Evolutionary conservation across 2,888 invertebrate species (phyloP).

Genomic region (Iselma pallidipennis): DNA sequence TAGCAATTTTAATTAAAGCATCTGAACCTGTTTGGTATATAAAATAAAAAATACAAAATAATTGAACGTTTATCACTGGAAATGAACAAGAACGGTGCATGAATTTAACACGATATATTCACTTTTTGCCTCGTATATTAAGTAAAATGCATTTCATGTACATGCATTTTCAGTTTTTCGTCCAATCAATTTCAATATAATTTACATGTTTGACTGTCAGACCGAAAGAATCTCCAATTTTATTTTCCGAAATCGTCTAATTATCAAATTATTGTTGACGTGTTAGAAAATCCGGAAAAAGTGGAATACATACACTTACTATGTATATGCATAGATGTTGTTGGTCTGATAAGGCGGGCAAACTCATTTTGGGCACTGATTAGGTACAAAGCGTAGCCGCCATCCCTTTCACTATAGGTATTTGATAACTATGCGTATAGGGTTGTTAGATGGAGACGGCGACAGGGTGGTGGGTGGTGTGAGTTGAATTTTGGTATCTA

Average conservation of each 20-base stretch:
- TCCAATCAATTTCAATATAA: neutral
- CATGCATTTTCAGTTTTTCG: constrained; percentile 26
- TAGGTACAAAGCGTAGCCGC: no score
- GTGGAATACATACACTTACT: no score
- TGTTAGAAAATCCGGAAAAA: neutral
- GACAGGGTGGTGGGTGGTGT: constrained; percentile 2
- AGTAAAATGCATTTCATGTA: constrained; percentile 44
- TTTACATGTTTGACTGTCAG: constrained; percentile 5
- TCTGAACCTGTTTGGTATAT: constrained; percentile 16
- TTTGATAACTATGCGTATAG: no score
- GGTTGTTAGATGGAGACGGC: no score
- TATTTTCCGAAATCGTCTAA: neutral
- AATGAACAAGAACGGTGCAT: constrained; percentile 21
- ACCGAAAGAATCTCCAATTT: neutral
- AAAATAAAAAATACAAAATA: constrained; percentile 18
- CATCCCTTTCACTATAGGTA: no score
- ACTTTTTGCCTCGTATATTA: constrained; percentile 30
- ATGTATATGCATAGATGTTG: no score
- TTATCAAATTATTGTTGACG: neutral
- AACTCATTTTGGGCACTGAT: constrained; percentile 23
- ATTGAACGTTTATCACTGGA: constrained; percentile 22
- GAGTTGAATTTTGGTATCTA: no score
- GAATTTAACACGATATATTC: constrained; percentile 19
- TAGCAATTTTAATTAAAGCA: constrained; percentile 20
- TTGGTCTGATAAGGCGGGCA: constrained; percentile 14